Base-by-base conservation (phyloP, 2,113 vertebrate genomes). In the Ailurus styani region DNA sequence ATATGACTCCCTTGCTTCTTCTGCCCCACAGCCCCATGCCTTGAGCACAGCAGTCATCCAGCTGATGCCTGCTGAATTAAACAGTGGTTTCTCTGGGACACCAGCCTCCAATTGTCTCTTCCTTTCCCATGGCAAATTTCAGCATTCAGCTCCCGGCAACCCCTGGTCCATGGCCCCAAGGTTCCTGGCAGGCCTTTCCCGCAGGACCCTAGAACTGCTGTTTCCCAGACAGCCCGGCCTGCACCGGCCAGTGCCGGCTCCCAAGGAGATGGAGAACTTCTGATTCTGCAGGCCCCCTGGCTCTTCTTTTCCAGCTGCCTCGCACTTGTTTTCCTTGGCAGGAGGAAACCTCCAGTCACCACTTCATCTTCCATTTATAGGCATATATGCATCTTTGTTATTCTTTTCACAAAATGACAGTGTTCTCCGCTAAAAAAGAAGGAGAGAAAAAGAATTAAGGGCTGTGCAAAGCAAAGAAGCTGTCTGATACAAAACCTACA, bases 341-440 rank as follows among this genome's bases (percentile, higher is more conserved):
- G 42, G 55, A 95, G 40, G 95, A 0, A 0, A 79, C 18, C 91
- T 90, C 97, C 87, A 95, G 98, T 96, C 98, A 98, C 98, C 94
- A 98, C 98, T 98, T 98, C 97, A 98, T 98, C 96, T 98, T 98
- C 98, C 98, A 98, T 99, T 99, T 99, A 99, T 98, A 98, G 98
- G 94, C 98, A 98, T 98, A 98, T 98, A 97, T 97, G 97, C 1
- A 10, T 98, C 94, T 97, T 96, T 96, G 97, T 97, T 98, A 93
- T 97, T 98, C 98, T 98, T 97, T 98, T 96, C 66, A 98, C 90
- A 98, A 97, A 95, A 96, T 97, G 94, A 72, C 73, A 25, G 97
- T 97, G 90, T 95, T 97, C 84, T 50, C 89, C 55, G 94, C 93
- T 15, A 37, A 97, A 96, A 75, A 93, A 92, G 94, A 31, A 57